Evolutionary conservation across 2,888 invertebrate species (phyloP).

Genomic region (Galerucella nymphaeae): DNA sequence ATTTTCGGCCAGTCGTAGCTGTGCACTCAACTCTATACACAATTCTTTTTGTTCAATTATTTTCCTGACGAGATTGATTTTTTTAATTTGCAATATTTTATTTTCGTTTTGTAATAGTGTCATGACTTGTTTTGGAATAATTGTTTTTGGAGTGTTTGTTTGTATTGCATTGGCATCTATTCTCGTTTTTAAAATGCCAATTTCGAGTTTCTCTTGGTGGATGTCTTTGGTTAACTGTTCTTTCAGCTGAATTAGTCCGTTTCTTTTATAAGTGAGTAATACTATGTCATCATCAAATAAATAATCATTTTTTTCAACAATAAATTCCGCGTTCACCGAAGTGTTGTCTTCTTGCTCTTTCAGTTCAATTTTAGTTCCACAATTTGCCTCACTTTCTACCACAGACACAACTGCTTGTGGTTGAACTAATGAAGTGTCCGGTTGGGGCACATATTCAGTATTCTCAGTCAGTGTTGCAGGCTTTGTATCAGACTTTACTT

Average conservation of each 20-base stretch:
- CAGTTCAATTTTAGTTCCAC: slow-evolving; percentile 9
- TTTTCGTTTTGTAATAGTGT: slow-evolving; percentile 62
- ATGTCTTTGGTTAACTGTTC: slow-evolving; percentile 77
- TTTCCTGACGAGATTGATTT: slow-evolving; percentile 63
- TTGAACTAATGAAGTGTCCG: slow-evolving; percentile 36
- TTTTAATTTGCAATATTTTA: slow-evolving; percentile 64
- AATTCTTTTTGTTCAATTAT: slow-evolving; percentile 64
- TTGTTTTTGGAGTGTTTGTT: slow-evolving; percentile 35
- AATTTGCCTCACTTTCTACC: slow-evolving; percentile 23
- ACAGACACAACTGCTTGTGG: slow-evolving; percentile 25
- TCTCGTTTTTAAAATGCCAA: slow-evolving; percentile 60
- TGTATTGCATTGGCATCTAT: slow-evolving; percentile 22
- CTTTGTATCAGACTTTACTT: slow-evolving; percentile 28
- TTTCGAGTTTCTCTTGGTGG: slow-evolving; percentile 78
- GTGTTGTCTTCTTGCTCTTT: slow-evolving; percentile 23
- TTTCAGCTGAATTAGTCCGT: slow-evolving; percentile 75
- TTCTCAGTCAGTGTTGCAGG: slow-evolving; percentile 21
- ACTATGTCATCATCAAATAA: slow-evolving; percentile 54
- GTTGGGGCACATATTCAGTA: slow-evolving; percentile 21
- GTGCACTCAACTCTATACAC: slow-evolving; percentile 62
- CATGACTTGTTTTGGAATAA: slow-evolving; percentile 57
- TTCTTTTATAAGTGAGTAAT: slow-evolving; percentile 74
- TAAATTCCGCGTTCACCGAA: slow-evolving; percentile 37
- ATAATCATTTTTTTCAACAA: slow-evolving; percentile 43
- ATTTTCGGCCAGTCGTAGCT: slow-evolving; percentile 44